Base-by-base conservation (phyloP, 2,888 invertebrate genomes). In the Vandiemenella viatica region DNA sequence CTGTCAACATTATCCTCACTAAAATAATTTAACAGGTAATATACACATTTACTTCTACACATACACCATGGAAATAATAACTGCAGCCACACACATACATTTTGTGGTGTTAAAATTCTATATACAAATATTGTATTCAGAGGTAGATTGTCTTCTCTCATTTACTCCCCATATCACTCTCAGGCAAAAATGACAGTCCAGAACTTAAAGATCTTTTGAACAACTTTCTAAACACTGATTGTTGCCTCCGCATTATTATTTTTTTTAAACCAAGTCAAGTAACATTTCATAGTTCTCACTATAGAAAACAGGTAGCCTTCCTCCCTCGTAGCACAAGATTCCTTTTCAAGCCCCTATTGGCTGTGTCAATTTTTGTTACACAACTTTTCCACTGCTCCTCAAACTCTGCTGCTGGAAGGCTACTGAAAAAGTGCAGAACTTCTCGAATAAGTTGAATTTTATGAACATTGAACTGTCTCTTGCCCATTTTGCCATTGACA, bases 401-500 rank as follows among this genome's bases (percentile, higher is more conserved):
- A 64, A 68, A 68, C 43, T 67, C 67, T 40, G 62, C 63, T 5
- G 65, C 61, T 48, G 63, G 58, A 32, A 67, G 62, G 26, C 64
- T 65, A 55, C 67, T 66, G 55, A 65, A 67, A 56, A 66, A 65
- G 48, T 67, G 58, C 22, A 68, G 58, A 17, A 67, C 67, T 56
- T 68, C 67, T 47, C 67, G 58, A 43, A 67, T 67, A 41, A 68
- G 58, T 42, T 66, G 65, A 53, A 68, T 67, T 55, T 68, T 68
- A 56, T 67, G 65, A 49, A 66, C 63, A 56, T 68, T 66, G 57
- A 68, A 68, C 55, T 67, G 67, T 48, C 65, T 66, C 54, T 68
- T 68, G 43, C 68, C 68, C 67, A 68, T 67, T 61, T 68, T 68
- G 43, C 68, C 67, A 54, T 68, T 68, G 5, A 68, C 68, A 56